phyloP scores from a whole-genome alignment of 2,888 invertebrate species.

The Thysanoteuthis rhombus region DNA sequence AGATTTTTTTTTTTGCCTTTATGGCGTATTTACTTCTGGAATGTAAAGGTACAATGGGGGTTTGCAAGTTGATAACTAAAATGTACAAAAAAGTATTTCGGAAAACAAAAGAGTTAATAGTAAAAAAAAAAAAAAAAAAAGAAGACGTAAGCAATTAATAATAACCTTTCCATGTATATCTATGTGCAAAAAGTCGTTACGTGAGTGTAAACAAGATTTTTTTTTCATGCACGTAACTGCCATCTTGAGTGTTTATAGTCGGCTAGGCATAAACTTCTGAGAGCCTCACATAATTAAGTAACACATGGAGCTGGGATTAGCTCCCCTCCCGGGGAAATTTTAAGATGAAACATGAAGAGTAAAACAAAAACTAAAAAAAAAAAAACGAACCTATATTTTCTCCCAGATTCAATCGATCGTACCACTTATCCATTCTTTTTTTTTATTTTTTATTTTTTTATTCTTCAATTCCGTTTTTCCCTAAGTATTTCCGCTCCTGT shows the following conservation, averaged over 20 bases:
- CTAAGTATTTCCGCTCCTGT: not conserved
- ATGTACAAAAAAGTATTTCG: no score
- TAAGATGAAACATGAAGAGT: not conserved
- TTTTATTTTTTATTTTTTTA: no score
- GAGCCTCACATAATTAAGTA: not conserved
- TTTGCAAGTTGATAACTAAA: no score
- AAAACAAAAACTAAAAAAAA: not conserved
- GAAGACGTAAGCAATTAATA: no score
- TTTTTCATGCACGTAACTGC: not conserved
- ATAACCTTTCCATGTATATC: not conserved
- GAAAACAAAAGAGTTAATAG: no score
- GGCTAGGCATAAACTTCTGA: not conserved
- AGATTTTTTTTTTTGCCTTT: no score
- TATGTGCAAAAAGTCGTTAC: not conserved
- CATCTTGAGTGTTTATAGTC: not conserved
- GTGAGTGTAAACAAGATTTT: not conserved
- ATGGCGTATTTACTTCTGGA: no score
- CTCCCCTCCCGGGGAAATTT: not conserved
- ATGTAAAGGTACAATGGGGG: no score
- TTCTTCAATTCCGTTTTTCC: no score
- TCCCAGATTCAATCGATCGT: not conserved
- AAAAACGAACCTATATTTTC: not conserved
- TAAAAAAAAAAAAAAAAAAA: no score
- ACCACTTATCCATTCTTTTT: not conserved
- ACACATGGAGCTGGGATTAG: not conserved